Base-by-base conservation (phyloP, 1,140 invertebrate species). In the Zaprionus nigranus region DNA sequence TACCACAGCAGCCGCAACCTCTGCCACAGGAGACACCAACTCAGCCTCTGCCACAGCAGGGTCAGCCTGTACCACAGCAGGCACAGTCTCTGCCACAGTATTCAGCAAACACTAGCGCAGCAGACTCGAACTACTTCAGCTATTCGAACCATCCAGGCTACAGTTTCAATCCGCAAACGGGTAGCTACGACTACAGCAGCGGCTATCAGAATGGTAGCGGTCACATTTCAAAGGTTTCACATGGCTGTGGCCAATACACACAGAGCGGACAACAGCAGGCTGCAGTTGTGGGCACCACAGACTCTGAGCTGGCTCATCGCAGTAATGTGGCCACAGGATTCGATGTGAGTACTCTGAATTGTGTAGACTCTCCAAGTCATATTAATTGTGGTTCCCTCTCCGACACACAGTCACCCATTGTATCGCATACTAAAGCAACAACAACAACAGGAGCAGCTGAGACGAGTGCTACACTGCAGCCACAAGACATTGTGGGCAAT, bases 91-190 rank as follows among this genome's bases (percentile, higher is more conserved):
- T 5, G 34, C 51, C 59, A 13, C 61, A 22, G 12, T 17, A 53
- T 3, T 36, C 54, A 7, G 13, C 49, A 1, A 67, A 49, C 5
- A 38, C 72, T 15, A 79, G 62, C 5, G 54, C 54, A 6, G 5
- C 49, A 1, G 71, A 59, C 3, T 40, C 76, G n/a, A 90, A 69
- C 5, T 74, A 77, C 59, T 71, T 60, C 30, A 87, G 79, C 70
- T 90, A 87, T 20, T 90, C 84, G 28, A 91, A 90, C 61, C 91
- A 92, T 90, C 92, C 92, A 3, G 92, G 92, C 38, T 92, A 92
- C 58, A 87, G 90, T 40, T 92, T 61, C 22, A 92, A 92, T 79
- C 82, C 92, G 2, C 82, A 84, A 59, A 92, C 87, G 1, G 92
- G 92, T n/a, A 54, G 26, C 56, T 92, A 82, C 60, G 84, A 92